Conservation (phyloP, 2,888 invertebrate species). For the Petrolisthes cinctipes region DNA sequence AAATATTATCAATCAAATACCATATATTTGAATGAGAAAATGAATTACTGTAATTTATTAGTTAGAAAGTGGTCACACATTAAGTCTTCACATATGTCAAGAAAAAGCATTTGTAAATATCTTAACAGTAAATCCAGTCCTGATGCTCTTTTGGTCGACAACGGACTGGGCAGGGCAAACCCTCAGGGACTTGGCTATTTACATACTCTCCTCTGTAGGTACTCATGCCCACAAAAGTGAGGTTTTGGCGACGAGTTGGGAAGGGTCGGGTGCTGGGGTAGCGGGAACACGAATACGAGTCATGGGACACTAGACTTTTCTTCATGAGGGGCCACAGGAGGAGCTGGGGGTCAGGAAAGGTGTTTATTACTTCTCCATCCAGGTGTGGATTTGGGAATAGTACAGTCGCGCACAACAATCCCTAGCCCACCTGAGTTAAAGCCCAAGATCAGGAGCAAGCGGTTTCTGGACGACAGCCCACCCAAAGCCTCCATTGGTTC, state of each 20-base stretch:
- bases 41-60: no score
- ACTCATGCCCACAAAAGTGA: conserved; percentile 47
- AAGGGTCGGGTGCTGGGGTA: conserved; percentile 44
- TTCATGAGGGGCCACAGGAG: conserved; percentile 48
- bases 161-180: conserved; percentile 29
- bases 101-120: background rate
- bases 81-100: no score
- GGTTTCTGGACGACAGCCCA: no score
- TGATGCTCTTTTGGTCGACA: conserved; percentile 38
- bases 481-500: no score
- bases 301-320: conserved; percentile 39
- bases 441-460: no score
- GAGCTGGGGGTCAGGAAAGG: background rate
- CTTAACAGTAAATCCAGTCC: conserved; percentile 46
- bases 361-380: background rate
- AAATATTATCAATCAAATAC: no score
- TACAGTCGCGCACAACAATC: no score
- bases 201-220: conserved; percentile 6
- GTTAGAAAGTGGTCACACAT: no score
- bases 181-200: background rate
- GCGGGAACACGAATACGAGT: conserved; percentile 39
- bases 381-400: background rate
- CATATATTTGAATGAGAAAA: no score
- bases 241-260: conserved; percentile 40
- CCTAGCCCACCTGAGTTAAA: no score